phyloP scores from a whole-genome alignment of 1,140 invertebrate species.

The Hermetia illucens region DNA sequence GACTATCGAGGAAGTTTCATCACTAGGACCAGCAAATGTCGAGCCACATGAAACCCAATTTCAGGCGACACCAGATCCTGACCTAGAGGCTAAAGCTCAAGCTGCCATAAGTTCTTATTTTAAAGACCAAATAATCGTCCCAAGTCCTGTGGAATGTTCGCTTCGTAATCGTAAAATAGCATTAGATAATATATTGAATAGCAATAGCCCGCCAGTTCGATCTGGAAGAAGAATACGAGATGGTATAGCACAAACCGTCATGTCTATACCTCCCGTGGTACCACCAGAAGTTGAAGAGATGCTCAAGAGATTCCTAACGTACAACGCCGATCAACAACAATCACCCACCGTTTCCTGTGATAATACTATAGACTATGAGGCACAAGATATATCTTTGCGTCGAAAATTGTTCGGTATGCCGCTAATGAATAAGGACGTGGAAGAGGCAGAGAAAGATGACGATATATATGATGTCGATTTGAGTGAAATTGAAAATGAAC shows the following conservation, averaged over 20 bases:
- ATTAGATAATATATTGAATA: conserved; percentile 13
- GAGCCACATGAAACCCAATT: conserved; percentile 37
- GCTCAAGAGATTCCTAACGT: conserved; percentile 35
- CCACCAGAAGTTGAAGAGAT: conserved; percentile 34
- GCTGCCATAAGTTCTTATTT: conserved; percentile 38
- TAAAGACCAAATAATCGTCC: conserved; percentile 35
- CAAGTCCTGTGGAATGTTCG: conserved; percentile 33
- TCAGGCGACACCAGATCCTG: conserved; percentile 32
- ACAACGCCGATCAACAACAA: conserved; percentile 19
- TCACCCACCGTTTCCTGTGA: conserved; percentile 12
- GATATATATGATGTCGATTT: conserved; percentile 10
- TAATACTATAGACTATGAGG: conserved; percentile 6
- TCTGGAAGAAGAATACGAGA: conserved; percentile 13
- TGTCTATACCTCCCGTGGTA: conserved; percentile 32
- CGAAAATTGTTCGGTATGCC: conserved; percentile 25
- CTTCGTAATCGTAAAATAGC: conserved; percentile 25
- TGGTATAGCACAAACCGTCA: conserved; percentile 32
- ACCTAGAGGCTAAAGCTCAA: conserved; percentile 35
- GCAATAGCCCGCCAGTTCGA: conserved; percentile 22
- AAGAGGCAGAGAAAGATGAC: conserved; percentile 11
- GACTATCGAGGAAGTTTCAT: conserved; percentile 39
- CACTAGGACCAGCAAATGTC: conserved; percentile 35
- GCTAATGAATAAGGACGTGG: conserved; percentile 8
- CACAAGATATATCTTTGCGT: conserved; percentile 16
- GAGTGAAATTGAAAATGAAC: not conserved